These are phyloP conservation scores for Acropora yongei DNA, from an alignment of 64 coral and sea anemone genomes.

Conservation along the genomic window DNA sequence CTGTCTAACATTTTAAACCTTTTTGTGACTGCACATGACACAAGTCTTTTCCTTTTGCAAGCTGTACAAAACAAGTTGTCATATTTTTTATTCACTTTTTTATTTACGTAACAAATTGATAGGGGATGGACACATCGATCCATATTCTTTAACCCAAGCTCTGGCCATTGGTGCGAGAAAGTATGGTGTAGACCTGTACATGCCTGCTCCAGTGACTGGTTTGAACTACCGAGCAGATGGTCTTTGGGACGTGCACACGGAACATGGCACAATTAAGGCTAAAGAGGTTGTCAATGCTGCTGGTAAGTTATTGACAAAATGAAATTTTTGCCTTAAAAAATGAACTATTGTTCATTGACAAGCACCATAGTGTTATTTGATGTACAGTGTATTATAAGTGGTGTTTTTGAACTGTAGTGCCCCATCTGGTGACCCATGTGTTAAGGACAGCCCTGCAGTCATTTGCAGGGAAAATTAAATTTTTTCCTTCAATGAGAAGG, in stretches of 20 bases:
- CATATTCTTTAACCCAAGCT: slow-evolving; percentile 93
- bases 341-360: too few species aligned
- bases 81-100: neutral
- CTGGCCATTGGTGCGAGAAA: slow-evolving; percentile 91
- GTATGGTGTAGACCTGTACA: slow-evolving; percentile 91
- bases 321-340: neutral
- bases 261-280: slow-evolving; percentile 87
- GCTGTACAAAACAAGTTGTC: too few species aligned
- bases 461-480: too few species aligned
- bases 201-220: slow-evolving; percentile 87
- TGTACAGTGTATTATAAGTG: too few species aligned
- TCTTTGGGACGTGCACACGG: slow-evolving; percentile 87
- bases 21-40: too few species aligned
- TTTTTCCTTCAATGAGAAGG: too few species aligned
- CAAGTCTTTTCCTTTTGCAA: too few species aligned
- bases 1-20: too few species aligned
- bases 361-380: too few species aligned
- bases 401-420: too few species aligned
- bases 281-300: slow-evolving; percentile 96
- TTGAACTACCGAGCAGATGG: slow-evolving; percentile 83
- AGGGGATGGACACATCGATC: slow-evolving; percentile 98
- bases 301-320: slow-evolving; percentile 36
- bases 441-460: too few species aligned
- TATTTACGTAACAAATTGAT: neutral
- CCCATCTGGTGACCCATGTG: too few species aligned